A percentile compares a stretch with the other conserved stretches of the same genome.
Conservation (phyloP, 2,888 invertebrate species). For the Dicroscelio sp. region DNA sequence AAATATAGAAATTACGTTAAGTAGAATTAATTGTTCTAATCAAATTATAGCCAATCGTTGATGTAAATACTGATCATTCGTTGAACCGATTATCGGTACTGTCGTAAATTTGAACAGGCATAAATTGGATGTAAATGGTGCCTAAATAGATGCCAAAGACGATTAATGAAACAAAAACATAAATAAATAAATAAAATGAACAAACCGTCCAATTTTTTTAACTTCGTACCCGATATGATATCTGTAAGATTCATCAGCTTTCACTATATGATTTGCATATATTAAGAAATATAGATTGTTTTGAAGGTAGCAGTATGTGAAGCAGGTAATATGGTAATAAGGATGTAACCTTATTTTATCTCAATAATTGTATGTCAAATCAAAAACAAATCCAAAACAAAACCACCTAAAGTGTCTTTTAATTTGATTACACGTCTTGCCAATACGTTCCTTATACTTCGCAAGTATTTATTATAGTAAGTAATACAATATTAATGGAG, state of each 20-base stretch:
- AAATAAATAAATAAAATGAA: not conserved
- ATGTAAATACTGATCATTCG: too few relatives aligned
- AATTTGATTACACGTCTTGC: not conserved
- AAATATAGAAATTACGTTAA: not conserved
- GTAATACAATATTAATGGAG: too few relatives aligned
- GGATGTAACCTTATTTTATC: constrained; percentile 44
- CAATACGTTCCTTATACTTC: too few relatives aligned
- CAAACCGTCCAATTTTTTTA: not conserved
- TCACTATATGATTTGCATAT: constrained; percentile 55
- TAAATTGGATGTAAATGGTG: not conserved
- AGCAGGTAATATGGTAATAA: constrained; percentile 47
- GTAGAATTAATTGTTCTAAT: too few relatives aligned
- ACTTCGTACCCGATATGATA: constrained; percentile 21
- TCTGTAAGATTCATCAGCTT: constrained; percentile 45
- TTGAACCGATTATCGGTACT: too few relatives aligned
- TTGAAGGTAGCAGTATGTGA: constrained; percentile 34
- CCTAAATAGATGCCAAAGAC: not conserved
- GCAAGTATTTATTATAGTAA: not conserved
- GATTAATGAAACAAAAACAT: not conserved
- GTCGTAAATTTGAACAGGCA: not conserved
- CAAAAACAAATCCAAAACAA: constrained; percentile 26
- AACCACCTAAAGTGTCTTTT: too few relatives aligned
- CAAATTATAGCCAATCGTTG: too few relatives aligned
- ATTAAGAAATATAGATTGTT: constrained; percentile 53
- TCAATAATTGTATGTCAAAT: constrained; percentile 39